A percentile compares a stretch with the other conserved stretches of the same genome.
Conservation (phyloP, 2,113 vertebrate genomes). For the Toxotes chatareus region DNA sequence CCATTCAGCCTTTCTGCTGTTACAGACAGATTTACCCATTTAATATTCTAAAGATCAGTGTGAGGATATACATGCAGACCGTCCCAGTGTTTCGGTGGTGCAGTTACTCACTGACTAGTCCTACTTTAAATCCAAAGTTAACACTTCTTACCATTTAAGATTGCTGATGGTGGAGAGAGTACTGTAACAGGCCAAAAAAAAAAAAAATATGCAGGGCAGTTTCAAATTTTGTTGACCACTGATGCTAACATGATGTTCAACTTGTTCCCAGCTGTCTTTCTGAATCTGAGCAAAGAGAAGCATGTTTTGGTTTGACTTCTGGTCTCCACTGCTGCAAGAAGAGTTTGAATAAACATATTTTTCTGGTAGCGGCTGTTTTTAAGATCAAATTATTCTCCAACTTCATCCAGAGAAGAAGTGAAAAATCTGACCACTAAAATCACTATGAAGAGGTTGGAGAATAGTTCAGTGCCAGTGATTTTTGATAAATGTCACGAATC, state of each 20-base stretch:
- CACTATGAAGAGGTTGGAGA: background rate
- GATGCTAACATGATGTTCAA: background rate
- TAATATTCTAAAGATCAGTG: constrained; percentile 79
- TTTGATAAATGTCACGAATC: background rate
- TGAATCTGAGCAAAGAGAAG: background rate
- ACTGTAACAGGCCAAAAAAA: background rate
- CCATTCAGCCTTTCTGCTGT: constrained; percentile 78
- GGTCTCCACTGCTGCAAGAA: background rate
- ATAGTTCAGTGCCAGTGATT: background rate
- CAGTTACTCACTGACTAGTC: constrained; percentile 18
- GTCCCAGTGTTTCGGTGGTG: constrained; percentile 25
- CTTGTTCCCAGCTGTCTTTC: background rate
- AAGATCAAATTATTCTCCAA: background rate
- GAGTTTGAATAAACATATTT: background rate
- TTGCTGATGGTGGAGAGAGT: constrained; percentile 10
- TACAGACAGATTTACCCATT: constrained; percentile 74
- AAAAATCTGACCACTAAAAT: background rate
- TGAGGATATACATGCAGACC: constrained; percentile 53
- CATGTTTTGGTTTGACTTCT: background rate
- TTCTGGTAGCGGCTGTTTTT: background rate
- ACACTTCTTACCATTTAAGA: constrained; percentile 34
- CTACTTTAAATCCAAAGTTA: constrained; percentile 56
- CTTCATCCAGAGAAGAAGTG: too few relatives aligned
- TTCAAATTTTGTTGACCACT: background rate
- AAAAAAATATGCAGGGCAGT: background rate